A percentile compares a stretch with the other conserved stretches of the same genome.
phyloP scores from a whole-genome alignment of 2,113 vertebrate species.

The Seriola aureovittata region DNA sequence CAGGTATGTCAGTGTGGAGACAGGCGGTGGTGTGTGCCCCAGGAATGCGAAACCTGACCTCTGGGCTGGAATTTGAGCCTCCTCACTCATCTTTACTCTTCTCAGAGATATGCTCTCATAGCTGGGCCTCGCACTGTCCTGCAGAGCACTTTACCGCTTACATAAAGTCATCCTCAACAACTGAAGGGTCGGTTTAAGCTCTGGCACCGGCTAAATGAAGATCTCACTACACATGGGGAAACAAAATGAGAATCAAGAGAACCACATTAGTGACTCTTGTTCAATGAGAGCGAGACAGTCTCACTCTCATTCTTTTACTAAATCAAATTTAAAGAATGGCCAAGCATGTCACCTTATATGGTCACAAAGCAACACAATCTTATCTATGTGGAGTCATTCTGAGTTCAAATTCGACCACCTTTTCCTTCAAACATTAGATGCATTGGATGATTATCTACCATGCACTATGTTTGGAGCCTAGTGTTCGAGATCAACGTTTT shows the following conservation, averaged over 20 bases:
- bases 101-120: constrained; percentile 61
- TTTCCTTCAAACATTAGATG: not conserved
- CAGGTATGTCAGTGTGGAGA: constrained; percentile 84
- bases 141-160: constrained; percentile 43
- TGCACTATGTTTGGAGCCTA: not conserved
- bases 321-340: not conserved
- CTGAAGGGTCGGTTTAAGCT: constrained; percentile 26
- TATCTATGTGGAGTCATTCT: not conserved
- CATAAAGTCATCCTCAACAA: constrained; percentile 62
- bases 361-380: not conserved
- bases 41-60: constrained; percentile 87
- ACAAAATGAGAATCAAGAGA: not conserved
- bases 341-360: not conserved
- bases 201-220: constrained; percentile 53
- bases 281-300: not conserved
- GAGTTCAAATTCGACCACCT: not conserved
- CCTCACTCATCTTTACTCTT: constrained; percentile 79
- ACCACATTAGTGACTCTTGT: not conserved
- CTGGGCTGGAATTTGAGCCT: constrained; percentile 78
- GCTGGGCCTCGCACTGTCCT: constrained; percentile 40
- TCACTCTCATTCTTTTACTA: not conserved
- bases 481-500: not conserved
- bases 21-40: constrained; percentile 81
- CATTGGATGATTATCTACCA: not conserved
- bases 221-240: constrained; percentile 17